phyloP scores from a whole-genome alignment of 2,888 invertebrate genomes.

The Xestia sexstrigata region DNA sequence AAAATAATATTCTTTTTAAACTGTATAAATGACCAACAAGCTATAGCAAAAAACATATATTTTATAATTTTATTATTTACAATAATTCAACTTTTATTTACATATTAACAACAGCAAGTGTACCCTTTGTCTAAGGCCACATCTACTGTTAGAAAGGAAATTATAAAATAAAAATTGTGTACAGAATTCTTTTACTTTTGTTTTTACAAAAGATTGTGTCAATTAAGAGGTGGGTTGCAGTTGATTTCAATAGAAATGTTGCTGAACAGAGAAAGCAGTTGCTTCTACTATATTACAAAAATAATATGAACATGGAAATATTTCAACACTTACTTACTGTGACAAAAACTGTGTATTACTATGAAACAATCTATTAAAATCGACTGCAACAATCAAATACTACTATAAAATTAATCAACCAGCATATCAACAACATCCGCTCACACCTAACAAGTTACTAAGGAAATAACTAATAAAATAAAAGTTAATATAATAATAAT shows the following conservation, averaged over 20 bases:
- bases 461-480: slow-evolving; percentile 74
- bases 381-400: slow-evolving; percentile 74
- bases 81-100: slow-evolving; percentile 91
- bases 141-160: slow-evolving; percentile 84
- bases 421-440: slow-evolving; percentile 82
- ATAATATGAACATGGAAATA: slow-evolving; percentile 76
- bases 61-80: slow-evolving; percentile 90
- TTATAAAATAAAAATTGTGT: slow-evolving; percentile 80
- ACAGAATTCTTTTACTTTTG: slow-evolving; percentile 68
- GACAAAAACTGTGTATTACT: slow-evolving; percentile 63
- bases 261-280: slow-evolving; percentile 67
- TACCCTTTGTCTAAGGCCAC: slow-evolving; percentile 84
- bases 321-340: slow-evolving; percentile 76
- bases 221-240: slow-evolving; percentile 72
- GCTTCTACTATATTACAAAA: slow-evolving; percentile 74
- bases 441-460: slow-evolving; percentile 80
- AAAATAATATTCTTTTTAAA: slow-evolving; percentile 39
- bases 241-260: slow-evolving; percentile 56
- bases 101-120: slow-evolving; percentile 90
- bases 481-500: slow-evolving; percentile 80
- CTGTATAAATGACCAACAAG: slow-evolving; percentile 71
- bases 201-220: slow-evolving; percentile 63
- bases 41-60: slow-evolving; percentile 90
- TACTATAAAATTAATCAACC: slow-evolving; percentile 84
- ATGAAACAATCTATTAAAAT: slow-evolving; percentile 72